Base-by-base conservation (phyloP, 2,797 vertebrate species). In the Cossypha dichroa region DNA sequence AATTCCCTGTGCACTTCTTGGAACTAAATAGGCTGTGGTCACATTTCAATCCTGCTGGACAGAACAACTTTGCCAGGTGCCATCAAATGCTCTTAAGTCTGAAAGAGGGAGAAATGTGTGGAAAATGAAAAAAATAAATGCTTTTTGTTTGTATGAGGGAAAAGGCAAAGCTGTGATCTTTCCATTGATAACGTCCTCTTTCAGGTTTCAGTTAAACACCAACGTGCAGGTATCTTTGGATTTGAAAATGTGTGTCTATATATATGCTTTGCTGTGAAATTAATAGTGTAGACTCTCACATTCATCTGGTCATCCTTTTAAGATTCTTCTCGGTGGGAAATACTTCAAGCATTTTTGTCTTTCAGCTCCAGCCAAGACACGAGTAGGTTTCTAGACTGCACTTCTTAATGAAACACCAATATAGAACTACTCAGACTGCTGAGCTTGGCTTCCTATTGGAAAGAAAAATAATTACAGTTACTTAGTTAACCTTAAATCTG, bases 381-480 rank as follows among this genome's bases (percentile, higher is more conserved):
- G 15, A 60, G 8, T 25, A 46, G 15, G 9, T 40, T 69, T 93
- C 52, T 76, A 63, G 48, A 15, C 29, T 77, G 41, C 1, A 1
- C 9, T 78, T 76, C 34, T 28, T 59, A 41, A 49, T 59, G 43
- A 91, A 79, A 43, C 21, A 13, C 29, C 10, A 20, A 1, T 20
- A 33, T 34, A 66, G 62, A 73, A 84, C 38, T 48, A 10, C 11
- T 48, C 31, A 49, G 34, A 43, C 55, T 85, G n/a, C 33, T 79
- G 36, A 74, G 26, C n/a, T 77, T 64, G 51, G 34, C 34, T 80
- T 91, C 54, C 34, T 81, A 0, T 40, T 64, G 76, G 41, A 74
- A 94, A 91, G 45, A 63, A 88, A 90, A 83, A 67, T 76, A 88
- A 88, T 85, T 90, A 11, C 63, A 83, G 26, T 78, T 85, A 46